Conservation (phyloP, 2,888 invertebrate genomes). For the Odontothrips loti region DNA sequence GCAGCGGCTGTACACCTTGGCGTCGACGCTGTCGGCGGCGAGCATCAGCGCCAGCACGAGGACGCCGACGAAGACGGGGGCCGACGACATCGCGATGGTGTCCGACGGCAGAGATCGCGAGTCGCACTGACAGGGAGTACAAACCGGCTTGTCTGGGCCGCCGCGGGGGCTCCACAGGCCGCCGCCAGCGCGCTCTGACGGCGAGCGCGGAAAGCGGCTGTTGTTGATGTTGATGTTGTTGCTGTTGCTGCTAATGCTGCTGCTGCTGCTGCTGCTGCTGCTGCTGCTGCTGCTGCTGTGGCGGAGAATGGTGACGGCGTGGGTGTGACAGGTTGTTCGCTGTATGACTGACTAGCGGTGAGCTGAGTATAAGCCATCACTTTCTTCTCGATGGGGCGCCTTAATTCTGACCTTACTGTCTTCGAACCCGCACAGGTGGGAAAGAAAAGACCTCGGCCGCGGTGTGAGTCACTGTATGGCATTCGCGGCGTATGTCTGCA, state of each 20-base stretch:
- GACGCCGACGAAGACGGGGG: neutral
- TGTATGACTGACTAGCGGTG: too few species aligned
- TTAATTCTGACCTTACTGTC: too few species aligned
- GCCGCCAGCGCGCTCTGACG: neutral
- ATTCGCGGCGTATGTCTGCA: too few species aligned
- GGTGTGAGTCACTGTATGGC: too few species aligned
- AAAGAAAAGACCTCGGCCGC: too few species aligned
- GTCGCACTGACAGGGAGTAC: neutral
- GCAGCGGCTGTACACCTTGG: slow-evolving; percentile 12
- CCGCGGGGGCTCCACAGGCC: neutral
- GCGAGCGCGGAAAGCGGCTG: neutral
- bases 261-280: neutral
- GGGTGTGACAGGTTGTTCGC: neutral
- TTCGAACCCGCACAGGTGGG: too few species aligned
- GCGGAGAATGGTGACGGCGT: neutral
- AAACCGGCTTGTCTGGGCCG: neutral
- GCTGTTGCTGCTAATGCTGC: too few species aligned
- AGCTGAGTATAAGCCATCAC: too few species aligned
- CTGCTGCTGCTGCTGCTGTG: neutral
- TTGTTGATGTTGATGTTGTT: too few species aligned
- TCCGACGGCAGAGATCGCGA: neutral
- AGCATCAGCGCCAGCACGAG: neutral
- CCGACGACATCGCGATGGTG: neutral
- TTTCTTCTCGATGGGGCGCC: too few species aligned
- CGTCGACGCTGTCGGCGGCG: neutral